Evolutionary conservation across 2,797 vertebrate species (phyloP), one percentile per base, ranked within the genome.

Genomic region (Clarias pachynema): DNA sequence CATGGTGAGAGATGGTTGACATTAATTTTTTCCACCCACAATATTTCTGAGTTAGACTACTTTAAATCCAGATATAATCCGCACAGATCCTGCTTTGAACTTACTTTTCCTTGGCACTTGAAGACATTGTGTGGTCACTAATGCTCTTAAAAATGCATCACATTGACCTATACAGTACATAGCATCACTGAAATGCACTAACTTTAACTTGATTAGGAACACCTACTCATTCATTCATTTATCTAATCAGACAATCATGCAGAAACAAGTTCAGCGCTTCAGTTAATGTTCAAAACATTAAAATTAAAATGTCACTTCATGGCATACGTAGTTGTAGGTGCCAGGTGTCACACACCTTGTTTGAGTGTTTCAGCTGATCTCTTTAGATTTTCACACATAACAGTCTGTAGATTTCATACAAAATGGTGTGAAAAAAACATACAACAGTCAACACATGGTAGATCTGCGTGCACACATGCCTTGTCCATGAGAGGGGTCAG

Each of bases 61-160:
- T 85, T 93, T 83, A 91, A 91, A 93, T 90, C 86, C 87, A 40
- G 80, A 88, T 85, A 88, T 95, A 95, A 95, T 94, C 93, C 93
- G 89, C 85, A 94, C 86, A 93, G 91, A 95, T 93, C 92, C 93
- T 92, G 93, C 93, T 95, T 92, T 93, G 92, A 92, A 93, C 94
- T 93, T 83, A 86, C 90, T 82, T 72, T 85, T 92, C 90, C 91
- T 90, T 92, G 88, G 89, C 40, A 53, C 26, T 75, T 56, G 92
- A 94, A 93, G 90, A 92, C 89, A 88, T 91, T 89, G 88, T 26
- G 88, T 91, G 90, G 93, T 94, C 92, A 93, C 40, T 70, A 74
- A 78, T 49, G 86, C 87, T 89, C 86, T 90, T 81, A 53, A 60
- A 87, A 57, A 74, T 66, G 65, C 44, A 72, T 49, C 73, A 81